Base-by-base conservation (phyloP, 2,888 invertebrate species). In the Pyrocoelia pectoralis region DNA sequence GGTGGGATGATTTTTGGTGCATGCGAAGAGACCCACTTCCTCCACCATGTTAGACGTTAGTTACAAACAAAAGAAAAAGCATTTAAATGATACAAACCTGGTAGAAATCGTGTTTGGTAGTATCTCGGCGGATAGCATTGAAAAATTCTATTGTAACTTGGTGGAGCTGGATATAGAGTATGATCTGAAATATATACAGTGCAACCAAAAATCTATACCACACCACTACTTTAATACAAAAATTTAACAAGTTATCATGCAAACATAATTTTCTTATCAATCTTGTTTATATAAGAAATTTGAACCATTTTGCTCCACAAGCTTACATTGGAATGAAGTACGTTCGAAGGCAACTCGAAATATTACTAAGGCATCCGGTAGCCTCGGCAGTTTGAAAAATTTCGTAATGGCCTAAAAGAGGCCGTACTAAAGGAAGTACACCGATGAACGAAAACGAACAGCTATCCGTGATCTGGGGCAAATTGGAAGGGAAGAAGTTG, bases 141-240 rank as follows among this genome's bases (percentile, higher is more conserved):
- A 79, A 84, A 85, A 81, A 85, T 84, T 79, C 86, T 84, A 77
- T 85, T 85, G 82, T 87, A 87, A 79, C 85, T 86, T 71, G 86
- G 86, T 72, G 86, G 86, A 74, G 86, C 83, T 71, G 86, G 77
- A 71, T 76, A 77, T 73, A 88, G 82, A 72, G 88, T 85, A 72
- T 86, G 86, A 86, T 89, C 88, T 89, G 82, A 73, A 82, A 83
- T 78, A 75, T 72, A 73, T 69, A 74, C 69, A 73, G 58, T 65
- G 66, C 65, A 68, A 61, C 51, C 62, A 56, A 56, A 56, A 56
- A 55, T 61, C 57, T 57, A 56, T 50, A 33, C 54, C 55, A 61
- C 38, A 57, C 52, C 49, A 51, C 55, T 43, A 43, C 33, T 24
- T 5, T 24, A 6, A 24, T 24, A 24, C 24, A 24, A 24, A 24